Evolutionary conservation across 2,888 invertebrate species (phyloP), one percentile per base, ranked within the genome.

Genomic region (Agrotis segetum): DNA sequence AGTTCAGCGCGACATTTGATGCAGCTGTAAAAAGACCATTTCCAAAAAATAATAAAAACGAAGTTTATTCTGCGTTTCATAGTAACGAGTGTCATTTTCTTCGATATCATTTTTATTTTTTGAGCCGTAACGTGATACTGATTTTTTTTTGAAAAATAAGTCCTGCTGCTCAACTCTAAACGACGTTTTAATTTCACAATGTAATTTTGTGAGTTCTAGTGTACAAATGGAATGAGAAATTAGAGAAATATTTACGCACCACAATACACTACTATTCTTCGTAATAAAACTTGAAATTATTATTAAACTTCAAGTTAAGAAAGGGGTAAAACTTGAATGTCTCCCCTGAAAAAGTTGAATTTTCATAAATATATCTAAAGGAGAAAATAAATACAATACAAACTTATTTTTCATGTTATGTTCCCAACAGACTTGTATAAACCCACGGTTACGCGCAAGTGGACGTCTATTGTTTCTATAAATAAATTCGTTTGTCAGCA

Each of bases 1-100:
- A 75, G 63, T 70, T 58, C 63, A 52, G 70, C 67, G 68, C 62
- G 68, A 77, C 77, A 71, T 74, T 85, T 78, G 81, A 81, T 83
- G 76, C 76, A 83, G 85, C 71, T 79, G 78, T 85, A 74, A 84
- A 84, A 83, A 72, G 40, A 63, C 67, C 50, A 74, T 83, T 69
- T 53, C 19, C 53, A 71, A 77, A 71, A 77, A 68, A 81, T 74
- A 77, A 74, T 83, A 74, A 83, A 83, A 77, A 40, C 21, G 61
- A 64, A 77, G 67, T 71, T 60, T 76, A 75, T 79, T 73, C 62
- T 46, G 19, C 24, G 44, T 76, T 83, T 71, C 59, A 59, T 24
- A 67, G 55, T 67, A 73, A 77, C 67, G 69, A 65, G 61, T 67
- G 67, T 77, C 60, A 77, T 82, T 76, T 79, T 74, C 46, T 19